Evolutionary conservation across 2,797 vertebrate genomes (phyloP).

Genomic region (Dromococcyx pavoninus): DNA sequence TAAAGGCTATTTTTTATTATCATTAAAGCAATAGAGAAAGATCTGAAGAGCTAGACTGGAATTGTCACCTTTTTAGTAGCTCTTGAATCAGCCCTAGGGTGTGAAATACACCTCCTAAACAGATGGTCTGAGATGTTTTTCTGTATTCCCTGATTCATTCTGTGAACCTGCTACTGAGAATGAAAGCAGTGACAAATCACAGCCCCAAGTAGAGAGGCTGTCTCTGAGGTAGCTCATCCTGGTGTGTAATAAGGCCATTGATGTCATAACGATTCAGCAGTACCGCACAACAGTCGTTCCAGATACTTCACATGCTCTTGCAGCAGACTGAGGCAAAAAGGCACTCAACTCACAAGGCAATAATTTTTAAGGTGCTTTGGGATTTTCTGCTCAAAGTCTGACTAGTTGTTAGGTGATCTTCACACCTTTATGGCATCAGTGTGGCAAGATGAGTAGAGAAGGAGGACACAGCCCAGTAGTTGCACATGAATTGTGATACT

Average conservation of each 20-base stretch:
- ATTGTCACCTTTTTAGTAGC: not conserved
- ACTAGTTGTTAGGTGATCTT: not conserved
- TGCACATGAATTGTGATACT: not conserved
- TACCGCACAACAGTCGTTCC: rapidly evolving
- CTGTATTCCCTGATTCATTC: constrained; percentile 2
- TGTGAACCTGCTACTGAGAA: not conserved
- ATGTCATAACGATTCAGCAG: not conserved
- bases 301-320: not conserved
- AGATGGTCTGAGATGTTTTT: not conserved
- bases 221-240: not conserved
- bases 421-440: not conserved
- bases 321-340: not conserved
- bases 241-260: not conserved
- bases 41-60: not conserved
- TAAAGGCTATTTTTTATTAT: constrained; percentile 11
- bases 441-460: not conserved
- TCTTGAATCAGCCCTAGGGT: not conserved
- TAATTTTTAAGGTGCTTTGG: not conserved
- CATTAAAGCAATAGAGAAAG: not conserved
- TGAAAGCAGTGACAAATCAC: not conserved
- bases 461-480: not conserved
- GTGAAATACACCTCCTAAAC: not conserved
- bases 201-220: not conserved
- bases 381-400: not conserved
- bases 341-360: not conserved